Conservation (phyloP, 2,888 invertebrate species). For the Brachyptera putata region DNA sequence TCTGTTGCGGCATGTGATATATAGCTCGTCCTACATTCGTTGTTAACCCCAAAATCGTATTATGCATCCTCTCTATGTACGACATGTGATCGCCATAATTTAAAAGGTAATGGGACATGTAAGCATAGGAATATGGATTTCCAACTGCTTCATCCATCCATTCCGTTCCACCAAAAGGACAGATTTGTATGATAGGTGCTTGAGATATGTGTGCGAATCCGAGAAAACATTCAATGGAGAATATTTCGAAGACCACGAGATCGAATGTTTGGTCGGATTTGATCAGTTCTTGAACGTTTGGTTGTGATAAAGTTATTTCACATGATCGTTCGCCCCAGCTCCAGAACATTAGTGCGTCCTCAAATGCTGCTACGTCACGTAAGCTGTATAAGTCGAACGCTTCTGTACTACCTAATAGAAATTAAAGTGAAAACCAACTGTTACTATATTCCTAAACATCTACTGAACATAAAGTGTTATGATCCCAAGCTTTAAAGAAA, state of each 20-base stretch:
- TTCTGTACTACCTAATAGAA: too few species aligned
- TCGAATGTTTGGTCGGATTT: conserved; percentile 23
- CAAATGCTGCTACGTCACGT: too few species aligned
- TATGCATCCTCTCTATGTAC: conserved; percentile 20
- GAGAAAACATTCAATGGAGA: conserved; percentile 12
- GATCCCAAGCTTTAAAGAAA: too few species aligned
- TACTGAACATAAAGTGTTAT: too few species aligned
- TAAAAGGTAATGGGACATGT: conserved; percentile 8
- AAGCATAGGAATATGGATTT: conserved; percentile 16
- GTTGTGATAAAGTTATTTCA: too few species aligned
- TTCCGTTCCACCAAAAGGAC: conserved; percentile 1
- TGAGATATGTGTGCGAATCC: conserved; percentile 8
- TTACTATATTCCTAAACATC: too few species aligned
- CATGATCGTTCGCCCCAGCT: too few species aligned
- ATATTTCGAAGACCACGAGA: conserved; percentile 18
- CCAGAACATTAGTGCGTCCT: too few species aligned
- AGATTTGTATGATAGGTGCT: background rate
- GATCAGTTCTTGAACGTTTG: background rate
- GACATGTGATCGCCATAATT: conserved; percentile 20
- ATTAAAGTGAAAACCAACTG: too few species aligned
- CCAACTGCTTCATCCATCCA: conserved; percentile 5
- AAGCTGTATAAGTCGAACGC: too few species aligned
- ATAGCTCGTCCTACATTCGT: background rate
- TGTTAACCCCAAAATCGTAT: background rate
- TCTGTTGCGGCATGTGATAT: conserved; percentile 7